Conservation (phyloP, 1,140 invertebrate species). For the Dermatophagoides farinae region DNA sequence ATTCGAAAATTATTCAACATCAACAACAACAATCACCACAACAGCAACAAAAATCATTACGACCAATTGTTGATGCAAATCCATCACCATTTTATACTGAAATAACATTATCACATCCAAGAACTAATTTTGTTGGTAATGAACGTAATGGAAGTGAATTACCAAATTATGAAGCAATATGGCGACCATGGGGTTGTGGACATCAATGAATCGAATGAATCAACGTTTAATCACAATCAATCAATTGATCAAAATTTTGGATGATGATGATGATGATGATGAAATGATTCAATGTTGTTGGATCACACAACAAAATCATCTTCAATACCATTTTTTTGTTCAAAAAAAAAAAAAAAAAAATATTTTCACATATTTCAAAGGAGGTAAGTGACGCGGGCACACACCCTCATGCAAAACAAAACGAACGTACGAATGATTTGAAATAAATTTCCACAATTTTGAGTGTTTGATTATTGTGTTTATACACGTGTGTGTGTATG, state of each 20-base stretch:
- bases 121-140: background rate
- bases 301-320: background rate
- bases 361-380: too few species aligned
- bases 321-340: background rate
- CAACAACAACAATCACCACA: background rate
- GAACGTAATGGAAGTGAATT: background rate
- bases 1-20: background rate
- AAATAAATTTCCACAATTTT: too few species aligned
- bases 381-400: too few species aligned
- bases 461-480: too few species aligned
- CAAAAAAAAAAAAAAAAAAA: too few species aligned
- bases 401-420: too few species aligned
- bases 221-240: background rate
- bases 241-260: background rate
- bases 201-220: too few species aligned
- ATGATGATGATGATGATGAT: background rate
- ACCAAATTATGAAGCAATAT: background rate
- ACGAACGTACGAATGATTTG: too few species aligned
- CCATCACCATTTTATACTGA: conserved; percentile 2
- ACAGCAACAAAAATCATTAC: background rate
- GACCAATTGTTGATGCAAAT: background rate
- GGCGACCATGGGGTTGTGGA: conserved; percentile 1
- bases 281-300: background rate
- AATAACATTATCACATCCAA: background rate
- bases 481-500: too few species aligned